Evolutionary conservation across 2,113 vertebrate genomes (phyloP), one percentile per base, ranked within the genome.

Genomic region (Lepus americanus): DNA sequence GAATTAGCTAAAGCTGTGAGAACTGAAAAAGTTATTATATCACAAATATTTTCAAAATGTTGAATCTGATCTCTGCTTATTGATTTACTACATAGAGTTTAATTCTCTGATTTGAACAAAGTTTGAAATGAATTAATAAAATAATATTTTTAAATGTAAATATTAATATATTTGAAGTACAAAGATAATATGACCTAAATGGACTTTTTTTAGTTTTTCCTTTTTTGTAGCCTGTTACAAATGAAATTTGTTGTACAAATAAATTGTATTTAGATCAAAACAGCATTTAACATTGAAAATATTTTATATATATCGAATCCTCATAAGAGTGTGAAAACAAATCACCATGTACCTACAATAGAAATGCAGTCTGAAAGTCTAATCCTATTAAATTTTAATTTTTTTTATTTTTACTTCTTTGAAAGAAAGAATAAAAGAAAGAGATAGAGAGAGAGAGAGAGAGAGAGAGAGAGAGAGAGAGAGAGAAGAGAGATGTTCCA

Each of bases 21-120:
- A 89, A 76, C 19, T 87, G 16, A 91, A 55, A 6, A 51, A 77
- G 14, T 63, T 27, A 69, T 0, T n/a, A 0, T 63, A 67, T 44
- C 2, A 51, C 8, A 73, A 23, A 22, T 61, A 91, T 33, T 79
- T 93, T 84, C 89, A 39, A 94, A 95, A 44, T 80, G 74, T 23
- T 33, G 1, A 5, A 91, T 3, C 80, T 80, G 72, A 84, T 39
- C 6, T 59, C 9, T 39, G 9, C 51, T 72, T 33, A 33, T 76
- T 84, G 29, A 59, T 4, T 72, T 70, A 87, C 55, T 39, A 93
- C 9, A n/a, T 44, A 67, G 5, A 63, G 16, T 44, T 88, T 12
- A 87, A 33, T 61, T 67, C 20, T 86, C 11, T 83, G 82, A 90
- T 69, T 3, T 27, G 2, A 79, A 9, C 1, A 29, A 69, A 64